Evolutionary conservation across 2,113 vertebrate genomes (phyloP), one percentile per base, ranked within the genome.

Genomic region (Siphamia tubifer): DNA sequence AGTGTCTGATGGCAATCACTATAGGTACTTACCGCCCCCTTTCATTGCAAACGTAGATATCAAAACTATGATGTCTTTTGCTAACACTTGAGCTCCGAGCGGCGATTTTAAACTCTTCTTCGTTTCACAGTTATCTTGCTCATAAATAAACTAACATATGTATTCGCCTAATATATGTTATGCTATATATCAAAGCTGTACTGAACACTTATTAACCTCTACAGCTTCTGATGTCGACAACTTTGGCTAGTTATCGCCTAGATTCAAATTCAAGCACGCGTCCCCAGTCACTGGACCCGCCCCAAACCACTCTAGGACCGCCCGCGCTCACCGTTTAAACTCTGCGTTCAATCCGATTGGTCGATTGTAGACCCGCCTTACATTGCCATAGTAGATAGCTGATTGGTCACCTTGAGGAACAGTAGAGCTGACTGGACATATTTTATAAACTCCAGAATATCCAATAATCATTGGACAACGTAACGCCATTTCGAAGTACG

Each of bases 261-360:
- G 65, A 76, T 90, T 89, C 88, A 84, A 87, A 90, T 77, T 62
- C 78, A 73, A 78, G 79, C 89, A 87, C 47, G 86, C 71, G 69
- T 74, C 77, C 58, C 43, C 4, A 45, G 53, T 63, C 38, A 16
- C 25, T 74, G 32, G 70, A 17, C 52, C 81, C 89, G 74, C 89
- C 92, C 83, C 81, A 30, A 76, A 28, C 21, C 10, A 1, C 55
- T 30, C 25, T 61, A 83, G 87, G 55, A 79, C 91, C 93, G 87
- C 93, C 91, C 89, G 83, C 89, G 83, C 79, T 36, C 66, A 72
- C 53, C 47, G 91, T 94, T 94, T 93, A 92, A 94, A 94, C 90
- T 43, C 81, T 28, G 74, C 62, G 48, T 79, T 69, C 8, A 49
- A 54, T 47, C 17, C 74, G 44, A 91, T 89, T 93, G 88, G 93